phyloP scores from a whole-genome alignment of 2,797 vertebrate genomes.

The Delichon dasypus region DNA sequence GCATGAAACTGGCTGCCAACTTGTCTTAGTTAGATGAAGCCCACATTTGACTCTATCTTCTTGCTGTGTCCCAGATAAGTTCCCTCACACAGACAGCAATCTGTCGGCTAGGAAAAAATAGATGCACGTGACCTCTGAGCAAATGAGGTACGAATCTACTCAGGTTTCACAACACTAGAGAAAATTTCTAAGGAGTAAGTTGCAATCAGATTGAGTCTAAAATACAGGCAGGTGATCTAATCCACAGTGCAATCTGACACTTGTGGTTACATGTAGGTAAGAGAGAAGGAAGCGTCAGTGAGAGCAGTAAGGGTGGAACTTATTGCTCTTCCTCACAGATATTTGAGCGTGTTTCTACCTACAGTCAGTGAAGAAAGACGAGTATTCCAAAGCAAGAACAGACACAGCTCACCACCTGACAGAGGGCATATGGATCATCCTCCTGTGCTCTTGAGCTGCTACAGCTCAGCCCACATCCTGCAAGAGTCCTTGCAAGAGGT shows the following conservation, averaged over 20 bases:
- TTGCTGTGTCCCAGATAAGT: neutral
- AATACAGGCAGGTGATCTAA: neutral
- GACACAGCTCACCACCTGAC: neutral
- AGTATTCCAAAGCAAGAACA: neutral
- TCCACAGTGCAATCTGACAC: neutral
- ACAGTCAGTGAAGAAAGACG: neutral
- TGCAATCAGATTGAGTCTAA: neutral
- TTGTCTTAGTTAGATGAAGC: neutral
- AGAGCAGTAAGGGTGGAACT: neutral
- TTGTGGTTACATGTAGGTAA: neutral
- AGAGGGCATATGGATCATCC: neutral
- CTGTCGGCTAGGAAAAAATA: neutral
- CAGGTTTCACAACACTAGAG: neutral
- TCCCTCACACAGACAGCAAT: neutral
- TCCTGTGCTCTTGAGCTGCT: neutral
- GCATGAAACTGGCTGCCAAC: neutral
- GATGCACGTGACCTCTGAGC: neutral
- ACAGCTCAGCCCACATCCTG: neutral
- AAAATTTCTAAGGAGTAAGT: neutral
- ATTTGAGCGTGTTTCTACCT: neutral
- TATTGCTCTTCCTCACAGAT: neutral
- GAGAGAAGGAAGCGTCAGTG: neutral
- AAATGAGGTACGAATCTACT: accelerated
- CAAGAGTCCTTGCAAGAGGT: neutral
- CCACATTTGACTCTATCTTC: neutral